These are phyloP conservation scores for Andrena hattorfiana DNA, from an alignment of 2,888 invertebrate genomes.

Conservation along the genomic window DNA sequence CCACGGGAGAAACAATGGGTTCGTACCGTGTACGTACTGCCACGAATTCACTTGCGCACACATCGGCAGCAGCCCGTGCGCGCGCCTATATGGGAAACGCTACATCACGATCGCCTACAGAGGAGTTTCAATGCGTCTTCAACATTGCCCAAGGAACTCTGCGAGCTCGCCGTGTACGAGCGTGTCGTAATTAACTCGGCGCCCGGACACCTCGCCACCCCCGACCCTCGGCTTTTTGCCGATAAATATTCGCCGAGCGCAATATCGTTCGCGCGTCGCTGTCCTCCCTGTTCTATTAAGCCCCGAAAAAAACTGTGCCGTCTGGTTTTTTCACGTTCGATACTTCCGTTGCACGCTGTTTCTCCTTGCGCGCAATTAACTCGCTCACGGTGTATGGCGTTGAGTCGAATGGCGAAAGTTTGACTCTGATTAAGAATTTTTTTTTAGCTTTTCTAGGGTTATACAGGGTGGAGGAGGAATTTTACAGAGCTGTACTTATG, in stretches of 20 bases:
- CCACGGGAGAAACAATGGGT: conserved; percentile 62
- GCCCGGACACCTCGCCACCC: neutral
- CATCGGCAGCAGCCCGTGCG: neutral
- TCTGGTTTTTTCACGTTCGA: neutral
- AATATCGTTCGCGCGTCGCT: conserved; percentile 12
- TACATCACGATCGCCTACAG: conserved; percentile 8
- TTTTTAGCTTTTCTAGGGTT: neutral
- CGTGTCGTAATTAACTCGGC: conserved; percentile 57
- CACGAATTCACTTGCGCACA: neutral
- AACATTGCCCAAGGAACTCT: conserved; percentile 24
- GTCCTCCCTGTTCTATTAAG: conserved; percentile 8
- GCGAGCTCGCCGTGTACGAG: conserved; percentile 24
- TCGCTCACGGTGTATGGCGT: neutral
- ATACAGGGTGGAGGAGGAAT: too few species aligned
- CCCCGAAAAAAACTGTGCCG: neutral
- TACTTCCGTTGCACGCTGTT: neutral
- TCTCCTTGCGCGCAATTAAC: conserved; percentile 18
- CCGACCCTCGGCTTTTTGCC: conserved; percentile 28
- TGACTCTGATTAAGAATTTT: neutral
- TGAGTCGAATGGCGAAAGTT: neutral
- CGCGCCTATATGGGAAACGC: neutral
- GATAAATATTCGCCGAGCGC: conserved; percentile 12
- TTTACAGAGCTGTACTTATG: too few species aligned
- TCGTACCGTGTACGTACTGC: neutral
- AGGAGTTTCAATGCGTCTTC: conserved; percentile 66